A percentile compares a stretch with the other conserved stretches of the same genome.
phyloP scores from a whole-genome alignment of 2,113 vertebrate species.

The Cavia porcellus region DNA sequence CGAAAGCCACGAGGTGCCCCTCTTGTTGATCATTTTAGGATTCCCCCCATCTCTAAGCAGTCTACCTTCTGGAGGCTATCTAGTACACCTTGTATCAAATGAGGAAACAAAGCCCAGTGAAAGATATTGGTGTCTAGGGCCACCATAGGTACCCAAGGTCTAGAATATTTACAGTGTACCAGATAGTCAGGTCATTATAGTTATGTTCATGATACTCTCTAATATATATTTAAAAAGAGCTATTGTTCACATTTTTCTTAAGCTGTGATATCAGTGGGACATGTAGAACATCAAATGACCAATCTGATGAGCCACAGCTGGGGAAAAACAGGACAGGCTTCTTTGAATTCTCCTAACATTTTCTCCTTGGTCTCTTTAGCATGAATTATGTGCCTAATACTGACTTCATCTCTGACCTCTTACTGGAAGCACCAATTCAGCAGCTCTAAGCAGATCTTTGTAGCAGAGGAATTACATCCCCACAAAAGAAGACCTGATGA shows the following conservation, averaged over 20 bases:
- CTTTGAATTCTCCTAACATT: not conserved
- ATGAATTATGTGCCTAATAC: not conserved
- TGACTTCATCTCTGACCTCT: not conserved
- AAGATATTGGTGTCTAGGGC: not conserved
- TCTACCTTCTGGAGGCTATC: fast-evolving
- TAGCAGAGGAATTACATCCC: no score
- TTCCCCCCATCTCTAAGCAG: not conserved
- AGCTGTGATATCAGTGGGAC: not conserved
- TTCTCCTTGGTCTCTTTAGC: not conserved
- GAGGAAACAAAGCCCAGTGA: not conserved
- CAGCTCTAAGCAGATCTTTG: not conserved
- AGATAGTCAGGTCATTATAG: not conserved
- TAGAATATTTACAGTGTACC: not conserved
- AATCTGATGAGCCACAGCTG: not conserved
- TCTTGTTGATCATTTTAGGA: not conserved
- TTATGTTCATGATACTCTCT: not conserved
- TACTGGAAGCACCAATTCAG: not conserved
- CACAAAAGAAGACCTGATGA: not conserved
- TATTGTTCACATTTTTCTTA: not conserved
- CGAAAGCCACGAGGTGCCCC: fast-evolving
- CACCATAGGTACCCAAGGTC: not conserved
- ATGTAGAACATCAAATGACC: not conserved
- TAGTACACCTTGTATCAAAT: not conserved
- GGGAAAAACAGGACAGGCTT: not conserved
- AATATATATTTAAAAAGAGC: not conserved